Base-by-base conservation (phyloP, 2,113 vertebrate genomes). In the Leptodactylus fuscus region DNA sequence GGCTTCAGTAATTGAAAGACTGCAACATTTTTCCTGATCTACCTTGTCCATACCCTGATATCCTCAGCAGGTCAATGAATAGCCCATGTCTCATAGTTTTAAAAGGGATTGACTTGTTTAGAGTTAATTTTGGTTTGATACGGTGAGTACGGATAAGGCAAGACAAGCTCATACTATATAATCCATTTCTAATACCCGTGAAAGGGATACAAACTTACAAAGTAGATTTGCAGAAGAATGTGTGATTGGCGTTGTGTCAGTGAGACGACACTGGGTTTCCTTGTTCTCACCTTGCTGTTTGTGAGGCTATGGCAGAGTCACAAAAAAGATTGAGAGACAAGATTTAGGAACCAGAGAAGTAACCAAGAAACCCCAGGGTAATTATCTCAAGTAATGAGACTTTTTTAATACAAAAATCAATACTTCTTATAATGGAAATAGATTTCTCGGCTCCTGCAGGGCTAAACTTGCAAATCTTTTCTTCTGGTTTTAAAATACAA, bases 321-420 rank as follows among this genome's bases (percentile, higher is more conserved):
- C 65, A 85, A 78, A 71, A 73, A 85, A 79, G 48, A 86, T 60
- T 81, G 55, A 73, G 76, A 81, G 73, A 29, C 67, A 86, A 92
- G 92, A 94, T 93, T 94, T 94, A 94, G 92, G 92, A 92, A 93
- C 89, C 90, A 91, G 90, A 94, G 93, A 82, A 92, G 93, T 91
- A 93, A 93, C 91, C 92, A 92, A 93, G 91, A 89, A 93, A 91
- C 87, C 89, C 88, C 92, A 87, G 91, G 92, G 90, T 93, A 91
- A 93, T 95, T 94, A 94, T 92, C 92, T 92, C 91, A 91, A 94
- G 94, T 94, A 95, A 95, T 94, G 92, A 94, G 93, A 92, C 90
- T 91, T 94, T 80, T 94, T 93, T 90, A 94, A 93, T 93, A 92
- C 90, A 94, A 95, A 85, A 95, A 95, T 95, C 94, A 94, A 93